Percentiles rank a stretch among this genome's conserved stretches.
phyloP scores from a whole-genome alignment of 2,888 invertebrate species.

The Meghimatium bilineatum region DNA sequence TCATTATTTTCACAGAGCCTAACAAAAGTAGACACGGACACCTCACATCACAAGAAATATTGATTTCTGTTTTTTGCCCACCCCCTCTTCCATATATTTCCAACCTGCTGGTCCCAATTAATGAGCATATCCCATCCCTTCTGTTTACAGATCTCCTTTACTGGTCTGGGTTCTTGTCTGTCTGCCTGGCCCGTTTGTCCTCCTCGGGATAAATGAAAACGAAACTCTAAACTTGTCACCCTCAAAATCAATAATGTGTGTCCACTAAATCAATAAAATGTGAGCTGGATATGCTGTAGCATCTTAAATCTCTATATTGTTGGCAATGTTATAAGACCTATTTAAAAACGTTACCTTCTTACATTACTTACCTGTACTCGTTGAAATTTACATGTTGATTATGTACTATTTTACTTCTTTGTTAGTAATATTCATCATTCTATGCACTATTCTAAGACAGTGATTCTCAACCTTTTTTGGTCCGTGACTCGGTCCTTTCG shows the following conservation, averaged over 20 bases:
- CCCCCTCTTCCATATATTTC: background rate
- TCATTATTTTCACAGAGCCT: background rate
- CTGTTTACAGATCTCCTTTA: conserved; percentile 1
- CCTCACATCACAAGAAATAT: conserved; percentile 3
- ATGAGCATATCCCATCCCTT: conserved; percentile 18
- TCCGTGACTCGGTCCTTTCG: too few relatives aligned
- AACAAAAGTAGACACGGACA: background rate
- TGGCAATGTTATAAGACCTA: background rate
- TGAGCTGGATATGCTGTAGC: background rate
- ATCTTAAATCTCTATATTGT: background rate
- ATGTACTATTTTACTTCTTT: too few relatives aligned
- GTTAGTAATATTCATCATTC: too few relatives aligned
- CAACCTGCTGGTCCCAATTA: conserved; percentile 20
- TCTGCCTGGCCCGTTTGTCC: background rate
- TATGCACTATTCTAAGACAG: too few relatives aligned
- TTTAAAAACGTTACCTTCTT: background rate
- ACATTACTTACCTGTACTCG: too few relatives aligned
- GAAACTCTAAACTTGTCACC: background rate
- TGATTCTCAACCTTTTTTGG: too few relatives aligned
- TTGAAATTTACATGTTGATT: too few relatives aligned
- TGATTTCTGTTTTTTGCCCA: conserved; percentile 1
- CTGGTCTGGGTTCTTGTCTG: background rate
- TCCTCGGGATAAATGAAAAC: background rate
- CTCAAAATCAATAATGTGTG: conserved; percentile 3
- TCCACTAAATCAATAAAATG: background rate